phyloP scores from a whole-genome alignment of 2,888 invertebrate species.

The Galerucella pusilla region DNA sequence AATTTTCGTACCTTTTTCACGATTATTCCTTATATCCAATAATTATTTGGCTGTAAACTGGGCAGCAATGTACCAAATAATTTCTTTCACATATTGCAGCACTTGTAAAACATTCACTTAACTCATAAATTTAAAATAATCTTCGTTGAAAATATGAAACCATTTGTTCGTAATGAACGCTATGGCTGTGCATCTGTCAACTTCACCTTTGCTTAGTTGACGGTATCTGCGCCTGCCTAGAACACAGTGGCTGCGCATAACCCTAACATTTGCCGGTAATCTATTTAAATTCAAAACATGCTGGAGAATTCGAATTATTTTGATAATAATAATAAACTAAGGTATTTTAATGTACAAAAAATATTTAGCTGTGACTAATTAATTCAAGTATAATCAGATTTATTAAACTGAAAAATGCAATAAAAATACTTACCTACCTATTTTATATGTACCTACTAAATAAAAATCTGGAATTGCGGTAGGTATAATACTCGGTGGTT shows the following conservation, averaged over 20 bases:
- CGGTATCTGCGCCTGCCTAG: slow-evolving; percentile 31
- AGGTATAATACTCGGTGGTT: no score
- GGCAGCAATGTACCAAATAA: slow-evolving; percentile 11
- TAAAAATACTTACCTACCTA: no score
- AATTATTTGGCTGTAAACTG: slow-evolving; percentile 16
- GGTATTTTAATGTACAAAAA: no score
- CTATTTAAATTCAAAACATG: slow-evolving; percentile 26
- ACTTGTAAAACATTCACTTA: slow-evolving; percentile 32
- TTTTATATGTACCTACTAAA: no score
- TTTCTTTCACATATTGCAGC: slow-evolving; percentile 33
- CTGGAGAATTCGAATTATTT: background rate
- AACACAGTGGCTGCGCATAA: slow-evolving; percentile 9
- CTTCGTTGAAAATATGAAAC: slow-evolving; percentile 42
- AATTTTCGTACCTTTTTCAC: slow-evolving; percentile 58
- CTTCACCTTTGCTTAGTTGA: slow-evolving; percentile 41
- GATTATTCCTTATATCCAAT: slow-evolving; percentile 9
- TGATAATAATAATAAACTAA: background rate
- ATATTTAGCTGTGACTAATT: no score
- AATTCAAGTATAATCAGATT: no score
- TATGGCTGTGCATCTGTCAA: slow-evolving; percentile 46
- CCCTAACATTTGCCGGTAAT: slow-evolving; percentile 10
- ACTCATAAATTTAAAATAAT: slow-evolving; percentile 41
- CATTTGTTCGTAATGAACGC: slow-evolving; percentile 50
- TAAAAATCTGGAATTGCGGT: no score
- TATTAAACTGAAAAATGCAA: no score